Percentiles rank a stretch among this genome's conserved stretches.
These are phyloP conservation scores for Drosophila recens DNA, from an alignment of 2,888 invertebrate species.

Conservation along the genomic window DNA sequence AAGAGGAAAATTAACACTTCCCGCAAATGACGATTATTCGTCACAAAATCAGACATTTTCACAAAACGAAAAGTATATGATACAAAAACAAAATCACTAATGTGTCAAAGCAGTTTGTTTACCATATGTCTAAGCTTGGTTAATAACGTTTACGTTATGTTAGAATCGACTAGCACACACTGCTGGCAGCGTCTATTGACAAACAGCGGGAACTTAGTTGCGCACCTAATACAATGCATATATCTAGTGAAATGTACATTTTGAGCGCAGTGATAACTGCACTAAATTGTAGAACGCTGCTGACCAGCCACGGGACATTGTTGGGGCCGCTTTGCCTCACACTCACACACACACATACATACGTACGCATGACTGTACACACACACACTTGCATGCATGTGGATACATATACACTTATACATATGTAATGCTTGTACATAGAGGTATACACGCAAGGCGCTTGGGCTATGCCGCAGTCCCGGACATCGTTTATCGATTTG, in stretches of 20 bases:
- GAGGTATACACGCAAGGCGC: constrained; percentile 60
- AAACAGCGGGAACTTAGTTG: too few species aligned
- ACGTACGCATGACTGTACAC: background rate
- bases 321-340: constrained; percentile 37
- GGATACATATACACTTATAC: constrained; percentile 10
- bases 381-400: constrained; percentile 6
- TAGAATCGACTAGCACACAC: too few species aligned
- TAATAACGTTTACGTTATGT: too few species aligned
- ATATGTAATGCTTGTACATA: constrained; percentile 20
- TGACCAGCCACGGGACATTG: constrained; percentile 52
- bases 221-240: constrained; percentile 5
- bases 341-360: background rate
- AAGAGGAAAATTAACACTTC: too few species aligned
- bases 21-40: too few species aligned
- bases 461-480: constrained; percentile 46
- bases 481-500: constrained; percentile 80
- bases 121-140: too few species aligned
- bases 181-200: too few species aligned
- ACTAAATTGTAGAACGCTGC: constrained; percentile 30
- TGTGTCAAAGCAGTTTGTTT: too few species aligned
- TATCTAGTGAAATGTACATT: constrained; percentile 2
- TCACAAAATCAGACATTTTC: too few species aligned
- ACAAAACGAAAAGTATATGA: too few species aligned
- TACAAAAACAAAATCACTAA: too few species aligned
- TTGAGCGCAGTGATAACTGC: constrained; percentile 46